These are phyloP conservation scores for Craterocephalus amniculus DNA, from an alignment of 2,797 vertebrate genomes.

Conservation along the genomic window DNA sequence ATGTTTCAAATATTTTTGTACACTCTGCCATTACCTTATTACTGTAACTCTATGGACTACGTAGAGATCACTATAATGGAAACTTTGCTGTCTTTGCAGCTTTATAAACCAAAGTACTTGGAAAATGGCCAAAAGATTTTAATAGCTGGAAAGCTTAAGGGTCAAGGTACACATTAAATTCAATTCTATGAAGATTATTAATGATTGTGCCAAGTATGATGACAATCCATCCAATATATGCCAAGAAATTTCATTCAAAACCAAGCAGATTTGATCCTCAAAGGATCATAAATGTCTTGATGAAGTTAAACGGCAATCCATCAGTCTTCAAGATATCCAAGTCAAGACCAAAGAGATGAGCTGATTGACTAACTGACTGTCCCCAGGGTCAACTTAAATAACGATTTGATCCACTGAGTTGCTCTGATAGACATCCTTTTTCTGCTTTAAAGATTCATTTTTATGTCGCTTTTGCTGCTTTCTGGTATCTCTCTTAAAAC, in stretches of 20 bases:
- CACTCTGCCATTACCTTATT: background rate
- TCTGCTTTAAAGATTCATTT: background rate
- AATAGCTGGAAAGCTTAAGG: background rate
- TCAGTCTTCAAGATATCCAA: background rate
- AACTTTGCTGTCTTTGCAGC: background rate
- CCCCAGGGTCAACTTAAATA: background rate
- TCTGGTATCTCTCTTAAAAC: slow-evolving; percentile 26
- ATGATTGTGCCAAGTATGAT: background rate
- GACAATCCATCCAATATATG: background rate
- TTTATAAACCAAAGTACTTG: slow-evolving; percentile 14
- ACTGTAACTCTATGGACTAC: background rate
- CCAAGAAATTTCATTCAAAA: background rate
- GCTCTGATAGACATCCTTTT: background rate
- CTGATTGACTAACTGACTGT: background rate
- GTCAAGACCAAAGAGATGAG: background rate
- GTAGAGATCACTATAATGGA: background rate
- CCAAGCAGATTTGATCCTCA: background rate
- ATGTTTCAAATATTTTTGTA: background rate
- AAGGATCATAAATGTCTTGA: background rate
- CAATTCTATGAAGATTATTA: background rate
- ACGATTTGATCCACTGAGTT: background rate
- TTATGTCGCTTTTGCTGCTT: background rate
- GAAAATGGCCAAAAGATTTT: background rate
- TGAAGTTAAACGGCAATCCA: background rate
- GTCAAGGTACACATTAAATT: background rate